Conservation (phyloP, 2,888 invertebrate species). For the Pherbina coryleti region DNA sequence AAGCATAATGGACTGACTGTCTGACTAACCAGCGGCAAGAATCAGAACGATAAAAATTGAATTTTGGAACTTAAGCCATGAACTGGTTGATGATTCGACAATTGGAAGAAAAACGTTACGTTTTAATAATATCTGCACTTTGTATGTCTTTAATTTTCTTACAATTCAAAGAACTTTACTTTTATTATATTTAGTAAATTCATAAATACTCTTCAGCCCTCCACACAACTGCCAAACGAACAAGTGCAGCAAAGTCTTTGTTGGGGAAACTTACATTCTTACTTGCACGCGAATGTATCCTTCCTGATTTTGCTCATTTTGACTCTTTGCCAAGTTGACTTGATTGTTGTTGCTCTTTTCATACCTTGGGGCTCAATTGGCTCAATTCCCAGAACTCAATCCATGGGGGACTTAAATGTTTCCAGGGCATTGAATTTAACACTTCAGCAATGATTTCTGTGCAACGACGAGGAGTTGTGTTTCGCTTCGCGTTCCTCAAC, state of each 20-base stretch:
- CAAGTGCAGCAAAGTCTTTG: too few relatives aligned
- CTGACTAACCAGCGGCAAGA: not conserved
- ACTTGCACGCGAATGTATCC: too few relatives aligned
- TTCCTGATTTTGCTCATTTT: not conserved
- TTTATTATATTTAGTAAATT: not conserved
- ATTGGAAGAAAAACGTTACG: too few relatives aligned
- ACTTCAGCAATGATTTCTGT: conserved; percentile 31
- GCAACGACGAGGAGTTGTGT: not conserved
- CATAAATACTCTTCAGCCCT: too few relatives aligned
- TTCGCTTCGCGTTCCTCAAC: too few relatives aligned
- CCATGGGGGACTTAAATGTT: conserved; percentile 37
- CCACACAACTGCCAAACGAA: too few relatives aligned
- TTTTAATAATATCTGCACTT: too few relatives aligned
- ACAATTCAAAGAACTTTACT: not conserved
- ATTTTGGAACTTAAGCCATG: too few relatives aligned
- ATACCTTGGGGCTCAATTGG: conserved; percentile 16
- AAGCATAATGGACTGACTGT: not conserved
- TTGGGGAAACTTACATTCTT: too few relatives aligned
- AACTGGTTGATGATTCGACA: too few relatives aligned
- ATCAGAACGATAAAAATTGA: not conserved
- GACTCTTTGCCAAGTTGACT: not conserved
- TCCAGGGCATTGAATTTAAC: conserved; percentile 38
- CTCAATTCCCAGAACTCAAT: conserved; percentile 29
- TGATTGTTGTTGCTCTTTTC: not conserved
- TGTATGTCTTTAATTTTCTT: too few relatives aligned